Evolutionary conservation across 2,113 vertebrate species (phyloP).

Genomic region (Synchiropus splendidus): DNA sequence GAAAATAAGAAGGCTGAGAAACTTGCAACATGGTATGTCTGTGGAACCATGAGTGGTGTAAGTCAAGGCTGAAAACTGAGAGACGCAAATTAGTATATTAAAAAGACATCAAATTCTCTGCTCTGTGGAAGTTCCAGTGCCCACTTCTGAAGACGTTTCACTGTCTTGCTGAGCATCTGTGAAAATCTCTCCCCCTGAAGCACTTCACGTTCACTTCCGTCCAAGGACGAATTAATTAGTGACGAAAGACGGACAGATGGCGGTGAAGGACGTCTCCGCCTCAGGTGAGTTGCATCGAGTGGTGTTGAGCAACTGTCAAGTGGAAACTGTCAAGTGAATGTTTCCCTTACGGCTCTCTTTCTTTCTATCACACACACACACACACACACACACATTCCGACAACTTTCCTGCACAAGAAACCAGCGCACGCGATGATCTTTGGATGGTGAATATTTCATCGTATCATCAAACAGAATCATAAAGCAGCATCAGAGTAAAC

Average conservation of each 20-base stretch:
- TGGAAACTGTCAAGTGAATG: conserved; percentile 34
- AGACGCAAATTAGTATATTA: too few relatives aligned
- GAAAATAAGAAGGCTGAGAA: too few relatives aligned
- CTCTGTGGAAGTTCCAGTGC: conserved; percentile 11
- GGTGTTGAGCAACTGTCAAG: conserved; percentile 53
- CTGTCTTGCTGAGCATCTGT: conserved; percentile 30
- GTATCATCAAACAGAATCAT: conserved; percentile 55
- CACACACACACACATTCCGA: conserved; percentile 1
- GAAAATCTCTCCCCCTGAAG: conserved; percentile 40
- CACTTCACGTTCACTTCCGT: conserved; percentile 24
- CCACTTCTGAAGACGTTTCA: conserved; percentile 17
- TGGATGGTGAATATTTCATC: conserved; percentile 61
- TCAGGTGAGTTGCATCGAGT: conserved; percentile 53
- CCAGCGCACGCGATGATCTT: conserved; percentile 13
- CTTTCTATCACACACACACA: not conserved
- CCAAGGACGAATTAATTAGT: conserved; percentile 72
- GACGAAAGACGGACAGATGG: conserved; percentile 55
- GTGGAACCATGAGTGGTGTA: too few relatives aligned
- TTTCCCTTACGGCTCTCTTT: conserved; percentile 25
- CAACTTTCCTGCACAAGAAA: conserved; percentile 29
- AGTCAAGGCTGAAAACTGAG: too few relatives aligned
- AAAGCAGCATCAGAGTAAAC: conserved; percentile 34
- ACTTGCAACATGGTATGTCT: too few relatives aligned
- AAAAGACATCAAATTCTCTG: too few relatives aligned
- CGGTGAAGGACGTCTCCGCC: conserved; percentile 58